Evolutionary conservation across 2,888 invertebrate species (phyloP), one percentile per base, ranked within the genome.

Genomic region (Apodemia hepburni): DNA sequence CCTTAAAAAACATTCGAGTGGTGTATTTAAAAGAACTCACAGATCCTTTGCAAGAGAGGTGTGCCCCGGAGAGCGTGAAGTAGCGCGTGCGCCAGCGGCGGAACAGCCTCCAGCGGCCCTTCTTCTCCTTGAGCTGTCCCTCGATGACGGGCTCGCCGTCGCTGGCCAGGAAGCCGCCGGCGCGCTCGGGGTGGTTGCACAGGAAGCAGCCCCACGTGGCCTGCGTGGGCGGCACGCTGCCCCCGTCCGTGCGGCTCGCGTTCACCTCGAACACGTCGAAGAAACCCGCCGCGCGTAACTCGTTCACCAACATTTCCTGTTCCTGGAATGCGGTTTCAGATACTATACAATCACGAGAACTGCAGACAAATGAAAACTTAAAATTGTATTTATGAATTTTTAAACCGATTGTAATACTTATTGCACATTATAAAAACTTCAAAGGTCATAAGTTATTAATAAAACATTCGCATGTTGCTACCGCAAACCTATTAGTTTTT

Each of bases 81-180:
- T 98, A 98, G 69, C 98, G 90, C 6, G 98, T 98, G 70, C 98
- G 93, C 98, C 98, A 98, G 70, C 98, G 90, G 54, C 97, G 93
- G 84, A 98, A 97, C 68, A 98, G 92, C 71, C 97, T 92, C 98
- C 98, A 98, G 73, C 97, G 94, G 18, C 97, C 97, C 80, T 97
- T 97, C 87, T 98, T 98, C 89, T 98, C 97, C 82, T 97, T 97
- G 51, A 98, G 87, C 79, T 97, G 97, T 0, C 97, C 98, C 81
- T 97, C 97, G 71, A 98, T 97, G 73, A 97, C 96, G 47, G 97
- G 97, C 77, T 95, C 95, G 22, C 96, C 95, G 82, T 96, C 96
- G 65, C 94, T 94, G 69, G 94, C 93, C 49, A 97, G 92, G 82
- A 98, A 97, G 8, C 96, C 97, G 5, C 95, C 94, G 7, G 98